These are phyloP conservation scores for Nomada ruficornis DNA, from an alignment of 2,888 invertebrate species.

Conservation along the genomic window DNA sequence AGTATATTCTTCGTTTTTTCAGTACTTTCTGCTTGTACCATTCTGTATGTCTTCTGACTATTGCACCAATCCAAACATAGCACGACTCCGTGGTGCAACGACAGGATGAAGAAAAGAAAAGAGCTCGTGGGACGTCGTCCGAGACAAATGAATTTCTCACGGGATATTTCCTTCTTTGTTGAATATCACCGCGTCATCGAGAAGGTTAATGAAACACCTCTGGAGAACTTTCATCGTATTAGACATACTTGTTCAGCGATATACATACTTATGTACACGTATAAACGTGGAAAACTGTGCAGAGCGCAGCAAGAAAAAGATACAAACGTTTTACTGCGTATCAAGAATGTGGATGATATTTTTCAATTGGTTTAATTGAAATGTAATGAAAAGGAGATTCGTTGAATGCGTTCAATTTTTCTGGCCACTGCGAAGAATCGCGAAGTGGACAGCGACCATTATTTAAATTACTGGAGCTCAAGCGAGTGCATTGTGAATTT, in stretches of 20 bases:
- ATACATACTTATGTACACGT: no score
- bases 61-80: no score
- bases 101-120: not conserved
- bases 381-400: not conserved
- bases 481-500: not conserved
- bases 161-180: slow-evolving; percentile 6
- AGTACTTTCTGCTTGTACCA: no score
- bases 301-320: no score
- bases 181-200: slow-evolving; percentile 1
- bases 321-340: no score
- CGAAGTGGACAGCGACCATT: not conserved
- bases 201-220: slow-evolving; percentile 17
- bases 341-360: no score
- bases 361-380: no score
- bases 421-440: not conserved
- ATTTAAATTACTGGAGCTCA: not conserved
- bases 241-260: no score
- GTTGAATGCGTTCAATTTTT: not conserved
- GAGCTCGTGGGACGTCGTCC: slow-evolving; percentile 4
- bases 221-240: not conserved
- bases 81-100: not conserved
- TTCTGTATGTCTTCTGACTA: no score
- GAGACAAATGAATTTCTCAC: slow-evolving; percentile 18
- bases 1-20: no score
- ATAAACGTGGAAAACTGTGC: no score